Evolutionary conservation across 2,888 invertebrate genomes (phyloP), one percentile per base, ranked within the genome.

Genomic region (Norana najaformis): DNA sequence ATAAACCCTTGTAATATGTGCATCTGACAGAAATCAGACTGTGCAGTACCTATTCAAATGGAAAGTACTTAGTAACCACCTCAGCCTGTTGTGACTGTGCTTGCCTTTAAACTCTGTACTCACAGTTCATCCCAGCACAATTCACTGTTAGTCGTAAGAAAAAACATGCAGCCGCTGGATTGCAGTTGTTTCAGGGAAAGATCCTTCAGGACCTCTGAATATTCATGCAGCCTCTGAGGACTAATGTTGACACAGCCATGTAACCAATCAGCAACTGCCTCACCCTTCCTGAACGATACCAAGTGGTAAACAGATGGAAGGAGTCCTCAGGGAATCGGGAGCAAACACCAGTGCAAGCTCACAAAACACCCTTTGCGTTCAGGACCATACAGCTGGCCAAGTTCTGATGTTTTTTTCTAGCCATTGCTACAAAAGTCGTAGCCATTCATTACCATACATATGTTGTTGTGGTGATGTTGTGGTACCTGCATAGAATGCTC

Each of bases 401-500:
- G 53, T 23, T 53, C 53, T 53, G 30, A n/a, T n/a, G 69, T 3
- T 13, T n/a, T 13, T n/a, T 69, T 69, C 69, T 69, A 69, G 8
- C 11, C 13, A n/a, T 30, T 69, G 69, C n/a, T 69, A n/a, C n/a
- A 69, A n/a, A 69, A 69, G 69, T 69, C 69, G n/a, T 8, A n/a
- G 69, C 69, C 30, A 16, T 69, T 30, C 69, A 69, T n/a, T 69
- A 69, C 30, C 30, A 69, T 11, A 69, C 8, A 47, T 16, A 2
- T 23, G 69, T n/a, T 11, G 30, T n/a, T 30, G 69, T 69, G 69
- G 69, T 69, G 69, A 69, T n/a, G n/a, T 69, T 16, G 85, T 85
- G 23, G 23, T 85, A 85, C 85, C 85, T 85, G 85, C 85, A 85
- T 85, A 85, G 85, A 85, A 85, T n/a, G 85, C 85, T 36, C 85